A percentile compares a stretch with the other conserved stretches of the same genome.
These are phyloP conservation scores for Nipponia nippon DNA, from an alignment of 2,113 vertebrate species.

Conservation along the genomic window DNA sequence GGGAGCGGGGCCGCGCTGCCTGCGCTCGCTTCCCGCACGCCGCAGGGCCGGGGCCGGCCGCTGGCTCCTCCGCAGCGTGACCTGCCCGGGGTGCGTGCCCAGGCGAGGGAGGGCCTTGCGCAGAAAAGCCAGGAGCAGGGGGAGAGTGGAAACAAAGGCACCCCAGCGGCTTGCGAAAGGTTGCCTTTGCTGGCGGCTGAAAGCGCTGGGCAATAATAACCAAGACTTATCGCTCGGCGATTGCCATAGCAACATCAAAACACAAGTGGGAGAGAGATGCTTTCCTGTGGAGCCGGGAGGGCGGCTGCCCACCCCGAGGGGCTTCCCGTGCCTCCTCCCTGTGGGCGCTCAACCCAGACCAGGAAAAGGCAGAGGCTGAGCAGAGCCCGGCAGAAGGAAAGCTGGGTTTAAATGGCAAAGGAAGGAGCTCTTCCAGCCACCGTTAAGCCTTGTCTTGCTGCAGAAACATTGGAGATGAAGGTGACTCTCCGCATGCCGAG, in stretches of 20 bases:
- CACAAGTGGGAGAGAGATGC: constrained; percentile 68
- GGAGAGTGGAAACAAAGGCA: not conserved
- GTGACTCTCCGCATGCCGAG: rapidly evolving
- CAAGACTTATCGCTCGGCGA: constrained; percentile 69
- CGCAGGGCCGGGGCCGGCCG: not conserved
- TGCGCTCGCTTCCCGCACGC: not conserved
- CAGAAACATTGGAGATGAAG: rapidly evolving
- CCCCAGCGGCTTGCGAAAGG: not conserved
- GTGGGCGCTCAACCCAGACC: not conserved
- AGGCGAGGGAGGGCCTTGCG: not conserved
- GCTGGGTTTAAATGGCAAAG: not conserved
- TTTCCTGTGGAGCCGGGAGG: not conserved
- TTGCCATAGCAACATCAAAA: constrained; percentile 77
- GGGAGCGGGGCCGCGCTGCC: not conserved
- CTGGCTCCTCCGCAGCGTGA: rapidly evolving
- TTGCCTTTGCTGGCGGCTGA: constrained; percentile 29
- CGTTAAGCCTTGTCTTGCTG: not conserved
- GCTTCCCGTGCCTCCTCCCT: not conserved
- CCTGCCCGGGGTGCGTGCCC: not conserved
- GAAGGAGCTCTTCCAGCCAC: not conserved
- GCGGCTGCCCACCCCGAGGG: not conserved
- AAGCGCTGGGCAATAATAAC: constrained; percentile 69
- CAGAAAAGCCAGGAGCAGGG: not conserved
- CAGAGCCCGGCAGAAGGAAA: not conserved
- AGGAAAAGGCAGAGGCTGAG: not conserved